Evolutionary conservation across 2,888 invertebrate species (phyloP).

Genomic region (Erannis defoliaria): DNA sequence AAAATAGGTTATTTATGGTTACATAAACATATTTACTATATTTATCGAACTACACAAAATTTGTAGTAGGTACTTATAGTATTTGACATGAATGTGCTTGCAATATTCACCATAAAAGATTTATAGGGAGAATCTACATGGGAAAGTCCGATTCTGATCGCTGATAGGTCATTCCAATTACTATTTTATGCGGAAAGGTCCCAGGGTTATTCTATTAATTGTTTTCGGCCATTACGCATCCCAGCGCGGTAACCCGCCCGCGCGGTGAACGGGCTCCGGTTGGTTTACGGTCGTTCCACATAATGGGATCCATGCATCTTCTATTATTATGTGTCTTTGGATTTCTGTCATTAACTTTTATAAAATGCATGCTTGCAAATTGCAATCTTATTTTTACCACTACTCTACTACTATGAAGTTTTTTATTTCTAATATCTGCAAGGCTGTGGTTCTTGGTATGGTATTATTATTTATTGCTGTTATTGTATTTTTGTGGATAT

Average conservation of each 20-base stretch:
- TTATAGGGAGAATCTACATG: slow-evolving; percentile 9
- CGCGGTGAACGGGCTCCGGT: slow-evolving; percentile 45
- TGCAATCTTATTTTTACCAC: too few species aligned
- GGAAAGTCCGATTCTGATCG: slow-evolving; percentile 46
- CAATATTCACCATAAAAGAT: slow-evolving; percentile 16
- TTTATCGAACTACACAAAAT: too few species aligned
- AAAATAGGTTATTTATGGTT: too few species aligned
- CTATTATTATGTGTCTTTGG: slow-evolving; percentile 51
- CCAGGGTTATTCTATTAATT: slow-evolving; percentile 63
- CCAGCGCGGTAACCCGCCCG: slow-evolving; percentile 54
- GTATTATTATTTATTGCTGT: too few species aligned
- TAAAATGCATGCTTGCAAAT: background rate
- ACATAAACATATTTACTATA: background rate
- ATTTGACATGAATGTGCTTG: background rate
- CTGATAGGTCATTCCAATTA: slow-evolving; percentile 58
- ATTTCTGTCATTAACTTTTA: slow-evolving; percentile 16
- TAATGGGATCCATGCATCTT: slow-evolving; percentile 63
- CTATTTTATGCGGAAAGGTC: slow-evolving; percentile 58
- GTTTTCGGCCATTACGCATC: slow-evolving; percentile 62
- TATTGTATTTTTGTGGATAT: too few species aligned
- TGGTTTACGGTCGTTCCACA: slow-evolving; percentile 58
- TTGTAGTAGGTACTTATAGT: background rate
- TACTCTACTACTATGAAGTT: background rate
- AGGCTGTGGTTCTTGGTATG: background rate
- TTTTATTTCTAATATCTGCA: background rate